Base-by-base conservation (phyloP, 2,888 invertebrate species). In the Syritta pipiens region DNA sequence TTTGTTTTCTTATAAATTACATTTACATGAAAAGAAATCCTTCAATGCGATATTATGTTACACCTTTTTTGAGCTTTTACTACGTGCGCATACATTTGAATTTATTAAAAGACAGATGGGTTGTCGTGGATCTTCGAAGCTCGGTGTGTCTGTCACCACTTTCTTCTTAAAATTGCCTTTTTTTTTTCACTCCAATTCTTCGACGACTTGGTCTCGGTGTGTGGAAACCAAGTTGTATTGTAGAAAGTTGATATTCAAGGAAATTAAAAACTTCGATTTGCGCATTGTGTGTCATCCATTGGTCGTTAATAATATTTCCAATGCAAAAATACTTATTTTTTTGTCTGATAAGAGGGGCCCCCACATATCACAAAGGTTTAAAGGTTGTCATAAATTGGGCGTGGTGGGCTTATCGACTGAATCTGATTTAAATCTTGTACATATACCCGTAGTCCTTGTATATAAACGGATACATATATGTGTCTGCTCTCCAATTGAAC, bases 361-460 rank as follows among this genome's bases (percentile, higher is more conserved):
- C 19, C 49, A 19, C 48, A 49, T 3, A 17, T 26, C 12, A 22
- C 57, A 65, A 59, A 24, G 32, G 10, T 40, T 44, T 44, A 22
- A 35, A 32, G 32, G 28, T 48, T 57, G 30, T 14, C 28, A 14
- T 14, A 48, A 53, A 28, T 67, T 77, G 77, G 77, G 77, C 77
- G 77, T 77, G 77, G 77, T 77, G 42, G 35, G 48, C 48, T 53
- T 69, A 71, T 77, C 77, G 30, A 35, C 19, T 35, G 44, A 76
- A 53, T 42, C 49, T 53, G 53, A 67, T 67, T 35, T 40, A 32
- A 55, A 77, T 72, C 65, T 44, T 30, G n/a, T 63, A 63, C n/a
- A 42, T 57, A 63, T 12, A 6, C 24, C 28, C 9, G 10, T n/a
- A n/a, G n/a, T n/a, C n/a, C n/a, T n/a, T 30, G 0, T 12, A 44